Evolutionary conservation across 2,888 invertebrate genomes (phyloP), one percentile per base, ranked within the genome.

Genomic region (Drymonia ruficornis): DNA sequence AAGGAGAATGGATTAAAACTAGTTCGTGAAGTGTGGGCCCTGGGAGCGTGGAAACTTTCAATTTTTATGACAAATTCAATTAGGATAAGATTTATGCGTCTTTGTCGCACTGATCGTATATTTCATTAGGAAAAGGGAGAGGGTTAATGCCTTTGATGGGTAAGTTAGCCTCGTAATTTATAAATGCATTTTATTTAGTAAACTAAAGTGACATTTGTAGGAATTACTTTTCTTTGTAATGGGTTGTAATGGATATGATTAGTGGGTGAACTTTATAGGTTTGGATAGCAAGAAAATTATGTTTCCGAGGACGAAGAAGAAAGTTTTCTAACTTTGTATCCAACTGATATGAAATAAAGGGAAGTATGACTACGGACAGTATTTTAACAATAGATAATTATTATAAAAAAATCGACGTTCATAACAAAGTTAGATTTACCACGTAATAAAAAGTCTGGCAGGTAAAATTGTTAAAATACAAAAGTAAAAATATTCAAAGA

Each of bases 31-130:
- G 83, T 87, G 82, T 80, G 83, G 73, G 82, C 83, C 82, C 83
- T 82, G 84, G 74, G 74, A 84, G 81, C 78, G 81, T 74, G 70
- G 72, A 85, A 90, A 91, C 88, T 91, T 91, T 87, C 86, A 90
- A 89, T 91, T 91, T 91, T 91, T 92, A 91, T 91, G 89, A 91
- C 87, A 88, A 90, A 91, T 86, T 89, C 84, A 90, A 89, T 90
- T 90, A 91, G 77, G 74, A 72, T 57, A 68, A 79, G 85, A 90
- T 90, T 89, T 91, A 91, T 89, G 78, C 61, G 73, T 80, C 81
- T 80, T 78, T 82, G 73, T 85, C 78, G 68, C 72, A 70, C 76
- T 74, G 72, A 82, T 80, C 79, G 72, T 74, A 74, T 75, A 76
- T 73, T 76, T 65, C 66, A 76, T 74, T 66, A 67, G 80, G 70